Evolutionary conservation across 2,888 invertebrate genomes (phyloP).

Genomic region (Scaptomyza caliginosa): DNA sequence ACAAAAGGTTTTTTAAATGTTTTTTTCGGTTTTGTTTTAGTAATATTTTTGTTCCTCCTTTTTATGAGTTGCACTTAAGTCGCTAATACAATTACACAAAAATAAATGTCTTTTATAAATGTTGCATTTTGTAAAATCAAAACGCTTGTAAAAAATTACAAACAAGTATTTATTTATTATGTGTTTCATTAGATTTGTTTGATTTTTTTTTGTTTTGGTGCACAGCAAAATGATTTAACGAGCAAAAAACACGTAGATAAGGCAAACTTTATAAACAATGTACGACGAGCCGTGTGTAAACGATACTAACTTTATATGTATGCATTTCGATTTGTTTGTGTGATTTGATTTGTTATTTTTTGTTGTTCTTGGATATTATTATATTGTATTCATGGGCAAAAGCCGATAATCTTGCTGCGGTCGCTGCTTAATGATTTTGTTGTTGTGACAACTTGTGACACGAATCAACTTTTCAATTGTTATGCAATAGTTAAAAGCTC

Average conservation of each 20-base stretch:
- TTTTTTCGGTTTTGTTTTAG: neutral
- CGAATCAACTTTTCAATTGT: constrained; percentile 22
- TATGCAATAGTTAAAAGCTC: constrained; percentile 49
- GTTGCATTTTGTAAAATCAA: constrained; percentile 38
- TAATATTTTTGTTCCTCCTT: constrained; percentile 23
- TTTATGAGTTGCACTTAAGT: constrained; percentile 55
- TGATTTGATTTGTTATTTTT: constrained; percentile 10
- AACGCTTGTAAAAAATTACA: constrained; percentile 47
- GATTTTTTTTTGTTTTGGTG: constrained; percentile 32
- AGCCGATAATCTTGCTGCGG: constrained; percentile 13
- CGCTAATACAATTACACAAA: constrained; percentile 66
- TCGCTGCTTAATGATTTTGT: constrained; percentile 4
- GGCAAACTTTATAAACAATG: constrained; percentile 66
- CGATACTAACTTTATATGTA: constrained; percentile 33
- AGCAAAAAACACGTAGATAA: constrained; percentile 69
- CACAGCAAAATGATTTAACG: constrained; percentile 68
- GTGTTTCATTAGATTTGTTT: neutral
- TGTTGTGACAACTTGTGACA: constrained; percentile 59
- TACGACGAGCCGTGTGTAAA: constrained; percentile 44
- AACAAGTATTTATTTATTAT: constrained; percentile 34
- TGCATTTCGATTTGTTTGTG: constrained; percentile 21
- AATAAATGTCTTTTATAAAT: constrained; percentile 73
- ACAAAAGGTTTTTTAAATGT: constrained; percentile 33
- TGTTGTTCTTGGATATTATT: constrained; percentile 7
- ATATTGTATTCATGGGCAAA: constrained; percentile 17